Base-by-base conservation (phyloP, 2,113 vertebrate species). In the Tragelaphus strepsiceros region DNA sequence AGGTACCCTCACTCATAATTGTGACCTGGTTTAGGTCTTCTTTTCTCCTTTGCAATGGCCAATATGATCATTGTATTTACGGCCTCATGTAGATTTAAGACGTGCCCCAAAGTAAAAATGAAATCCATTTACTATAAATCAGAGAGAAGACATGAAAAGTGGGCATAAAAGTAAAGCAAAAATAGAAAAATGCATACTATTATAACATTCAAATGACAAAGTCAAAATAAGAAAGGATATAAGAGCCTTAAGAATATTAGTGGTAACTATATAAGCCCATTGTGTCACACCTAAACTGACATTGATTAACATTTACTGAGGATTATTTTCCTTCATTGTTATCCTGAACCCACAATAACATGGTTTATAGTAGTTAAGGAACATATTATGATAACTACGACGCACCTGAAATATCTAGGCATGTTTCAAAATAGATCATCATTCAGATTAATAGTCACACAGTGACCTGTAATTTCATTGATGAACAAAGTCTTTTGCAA, bases 251-350 rank as follows among this genome's bases (percentile, higher is more conserved):
- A 7, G 30, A 30, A 4, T 93, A 53, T 53, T 13, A 32, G 4
- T 85, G 21, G 26, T 53, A 51, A 81, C n/a, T 62, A 53, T 6
- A 59, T 32, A 67, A 49, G 32, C 15, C 4, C 1, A 59, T 88
- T 2, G 6, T 21, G n/a, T n/a, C 46, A 77, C 7, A 90, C 19
- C 4, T 53, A 87, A 35, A 43, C n/a, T 62, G n/a, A 88, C 24
- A 83, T 4, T 46, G 5, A 93, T 67, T 51, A 88, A 14, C 32
- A 49, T 35, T 93, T 56, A 19, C 30, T 61, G 15, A 90, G 5
- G 32, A 22, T 67, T 59, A 2, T 78, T 96, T 64, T 43, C 19
- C 21, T 90, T 83, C 28, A n/a, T 28, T 96, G 14, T 84, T 93
- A 71, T 6, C 7, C 14, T 80, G 53, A 43, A 80, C 64, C 15